Conservation (phyloP, 2,797 vertebrate species). For the Dryobates pubescens region DNA sequence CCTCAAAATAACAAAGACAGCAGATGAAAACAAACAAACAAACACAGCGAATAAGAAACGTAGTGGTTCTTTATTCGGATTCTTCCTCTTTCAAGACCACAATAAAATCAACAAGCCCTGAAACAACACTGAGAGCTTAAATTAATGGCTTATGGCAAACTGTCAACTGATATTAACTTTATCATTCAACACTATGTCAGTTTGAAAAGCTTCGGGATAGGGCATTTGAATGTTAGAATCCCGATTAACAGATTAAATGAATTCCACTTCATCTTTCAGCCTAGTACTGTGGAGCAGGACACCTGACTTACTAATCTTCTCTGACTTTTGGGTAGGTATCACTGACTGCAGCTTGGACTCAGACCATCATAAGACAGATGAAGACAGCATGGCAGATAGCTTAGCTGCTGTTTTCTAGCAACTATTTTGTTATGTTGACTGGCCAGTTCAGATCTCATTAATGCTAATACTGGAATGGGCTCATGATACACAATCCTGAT, state of each 20-base stretch:
- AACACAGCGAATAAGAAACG: neutral
- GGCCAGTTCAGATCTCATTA: slow-evolving; percentile 40
- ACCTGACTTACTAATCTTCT: slow-evolving; percentile 58
- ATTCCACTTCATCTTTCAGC: slow-evolving; percentile 64
- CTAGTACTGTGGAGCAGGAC: neutral
- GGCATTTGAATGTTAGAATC: slow-evolving; percentile 70
- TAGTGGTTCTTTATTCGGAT: slow-evolving; percentile 24
- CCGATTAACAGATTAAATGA: slow-evolving; percentile 71
- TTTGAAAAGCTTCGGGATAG: slow-evolving; percentile 62
- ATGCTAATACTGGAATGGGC: slow-evolving; percentile 34
- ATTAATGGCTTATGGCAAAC: slow-evolving; percentile 75
- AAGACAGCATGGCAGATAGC: slow-evolving; percentile 30
- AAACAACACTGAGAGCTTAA: slow-evolving; percentile 70
- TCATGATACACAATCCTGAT: slow-evolving; percentile 30
- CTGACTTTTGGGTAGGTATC: slow-evolving; percentile 41
- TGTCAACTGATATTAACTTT: slow-evolving; percentile 76
- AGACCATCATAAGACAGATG: neutral
- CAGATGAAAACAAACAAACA: too few species aligned
- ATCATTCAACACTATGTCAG: slow-evolving; percentile 70
- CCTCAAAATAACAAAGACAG: too few species aligned
- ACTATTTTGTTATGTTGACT: slow-evolving; percentile 47
- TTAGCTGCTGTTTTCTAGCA: slow-evolving; percentile 48
- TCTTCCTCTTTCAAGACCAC: slow-evolving; percentile 63
- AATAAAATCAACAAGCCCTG: slow-evolving; percentile 72
- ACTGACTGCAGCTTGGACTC: slow-evolving; percentile 41